Evolutionary conservation across 1,140 invertebrate species (phyloP), one percentile per base, ranked within the genome.

Genomic region (Phortica variegata): DNA sequence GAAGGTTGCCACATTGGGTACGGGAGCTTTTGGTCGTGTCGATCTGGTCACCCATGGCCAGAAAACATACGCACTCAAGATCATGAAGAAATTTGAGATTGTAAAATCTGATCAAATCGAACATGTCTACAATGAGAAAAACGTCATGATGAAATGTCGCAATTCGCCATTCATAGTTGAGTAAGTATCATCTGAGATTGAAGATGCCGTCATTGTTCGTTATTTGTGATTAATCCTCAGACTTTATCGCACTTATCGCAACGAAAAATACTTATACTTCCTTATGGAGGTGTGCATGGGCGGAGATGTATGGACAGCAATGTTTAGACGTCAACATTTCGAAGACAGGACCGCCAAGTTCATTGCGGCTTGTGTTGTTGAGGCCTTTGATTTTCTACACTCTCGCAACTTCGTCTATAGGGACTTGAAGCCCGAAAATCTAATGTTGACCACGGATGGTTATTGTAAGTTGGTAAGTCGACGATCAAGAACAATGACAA

Each of bases 251-350:
- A 98, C 95, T 2, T 98, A 91, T 76, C 91, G 93, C 73, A 95
- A 98, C 78, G 83, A 82, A 38, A 97, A 97, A 73, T 97, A 95
- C 75, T 84, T 98, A 5, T 99, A 98, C 75, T 96, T 98, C 80
- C 77, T 99, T 29, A 89, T 98, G 87, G 97, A 99, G 79, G 86
- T 90, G 1, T 96, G 95, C 75, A 82, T 98, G 32, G 96, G 96
- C 5, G 97, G 97, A 12, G 96, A 98, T 77, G 84, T 99, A 8
- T 99, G 95, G 95, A 97, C 93, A 8, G 87, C 97, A 13, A 82
- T 99, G 19, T 82, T 87, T 47, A 85, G 86, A 59, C 84, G 88
- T 47, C 83, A 89, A 20, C 85, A 82, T 62, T 97, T 97, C 75
- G 87, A 93, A 56, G 93, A 97, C 56, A 79, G 81, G 23, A 88